These are phyloP conservation scores for Pangasius larnaudii DNA, from an alignment of 2,797 vertebrate species.

Conservation along the genomic window DNA sequence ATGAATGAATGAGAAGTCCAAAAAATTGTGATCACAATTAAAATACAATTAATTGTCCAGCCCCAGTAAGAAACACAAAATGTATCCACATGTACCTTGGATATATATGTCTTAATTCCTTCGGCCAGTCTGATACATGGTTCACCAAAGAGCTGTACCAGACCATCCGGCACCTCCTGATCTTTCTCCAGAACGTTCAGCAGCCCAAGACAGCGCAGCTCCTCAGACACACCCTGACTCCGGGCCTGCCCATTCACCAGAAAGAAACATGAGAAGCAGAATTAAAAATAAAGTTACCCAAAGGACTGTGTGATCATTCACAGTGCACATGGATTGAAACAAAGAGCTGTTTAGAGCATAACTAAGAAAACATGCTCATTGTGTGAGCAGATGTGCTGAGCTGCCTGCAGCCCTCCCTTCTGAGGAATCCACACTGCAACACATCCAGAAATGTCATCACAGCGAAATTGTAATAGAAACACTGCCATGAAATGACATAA, in stretches of 20 bases:
- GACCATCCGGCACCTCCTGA: constrained; percentile 58
- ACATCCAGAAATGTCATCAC: constrained; percentile 18
- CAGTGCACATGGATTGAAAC: background rate
- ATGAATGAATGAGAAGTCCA: background rate
- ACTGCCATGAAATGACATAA: background rate
- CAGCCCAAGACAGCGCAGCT: constrained; percentile 71
- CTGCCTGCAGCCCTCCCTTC: background rate
- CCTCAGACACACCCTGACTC: constrained; percentile 65
- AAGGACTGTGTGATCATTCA: background rate
- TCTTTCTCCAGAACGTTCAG: constrained; percentile 68
- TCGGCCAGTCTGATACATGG: constrained; percentile 73
- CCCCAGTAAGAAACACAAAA: background rate
- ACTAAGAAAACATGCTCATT: background rate
- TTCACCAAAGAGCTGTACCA: constrained; percentile 64
- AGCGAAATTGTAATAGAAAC: background rate
- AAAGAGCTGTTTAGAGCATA: background rate
- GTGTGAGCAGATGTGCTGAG: constrained; percentile 2
- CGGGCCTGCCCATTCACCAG: constrained; percentile 62
- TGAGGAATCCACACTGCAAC: background rate
- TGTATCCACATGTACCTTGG: constrained; percentile 65
- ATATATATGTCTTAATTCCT: constrained; percentile 73
- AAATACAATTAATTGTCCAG: background rate
- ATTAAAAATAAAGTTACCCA: background rate
- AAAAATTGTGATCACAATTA: background rate
- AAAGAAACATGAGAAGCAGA: background rate